Evolutionary conservation across 2,888 invertebrate genomes (phyloP).

Genomic region (Megastigmus dorsalis): DNA sequence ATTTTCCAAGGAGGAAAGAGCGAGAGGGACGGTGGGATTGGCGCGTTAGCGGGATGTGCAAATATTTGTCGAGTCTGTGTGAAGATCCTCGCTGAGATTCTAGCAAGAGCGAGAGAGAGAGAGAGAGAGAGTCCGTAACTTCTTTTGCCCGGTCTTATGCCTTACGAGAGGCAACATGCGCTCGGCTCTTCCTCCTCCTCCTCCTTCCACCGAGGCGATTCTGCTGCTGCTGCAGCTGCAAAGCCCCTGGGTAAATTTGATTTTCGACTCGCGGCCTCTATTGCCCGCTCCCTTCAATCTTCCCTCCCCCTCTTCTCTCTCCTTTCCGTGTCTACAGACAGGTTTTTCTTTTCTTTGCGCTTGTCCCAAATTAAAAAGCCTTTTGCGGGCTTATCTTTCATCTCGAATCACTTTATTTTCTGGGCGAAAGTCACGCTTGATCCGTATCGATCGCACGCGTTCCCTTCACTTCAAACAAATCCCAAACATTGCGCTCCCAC

Average conservation of each 20-base stretch:
- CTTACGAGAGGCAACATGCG: too few relatives aligned
- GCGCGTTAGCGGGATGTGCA: slow-evolving; percentile 24
- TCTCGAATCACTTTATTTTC: too few relatives aligned
- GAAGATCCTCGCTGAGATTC: slow-evolving; percentile 20
- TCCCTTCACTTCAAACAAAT: too few relatives aligned
- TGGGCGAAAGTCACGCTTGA: too few relatives aligned
- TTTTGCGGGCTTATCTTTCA: neutral
- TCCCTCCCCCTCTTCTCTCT: too few relatives aligned
- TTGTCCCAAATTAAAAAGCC: too few relatives aligned
- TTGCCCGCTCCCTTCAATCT: neutral
- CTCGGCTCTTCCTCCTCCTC: neutral
- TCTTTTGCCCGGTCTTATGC: too few relatives aligned
- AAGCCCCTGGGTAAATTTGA: slow-evolving; percentile 13
- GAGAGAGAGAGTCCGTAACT: neutral
- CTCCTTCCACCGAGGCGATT: neutral
- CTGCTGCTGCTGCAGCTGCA: neutral
- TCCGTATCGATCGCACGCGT: too few relatives aligned
- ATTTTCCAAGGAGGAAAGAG: too few relatives aligned
- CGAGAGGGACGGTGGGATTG: slow-evolving; percentile 27
- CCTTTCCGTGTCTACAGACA: too few relatives aligned
- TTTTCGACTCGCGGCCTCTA: neutral
- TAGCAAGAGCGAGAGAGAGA: too few relatives aligned
- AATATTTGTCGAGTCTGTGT: slow-evolving; percentile 42
- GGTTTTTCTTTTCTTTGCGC: neutral
- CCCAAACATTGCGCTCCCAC: too few relatives aligned